Base-by-base conservation (phyloP, 2,797 vertebrate genomes). In the Naso thynnoides region DNA sequence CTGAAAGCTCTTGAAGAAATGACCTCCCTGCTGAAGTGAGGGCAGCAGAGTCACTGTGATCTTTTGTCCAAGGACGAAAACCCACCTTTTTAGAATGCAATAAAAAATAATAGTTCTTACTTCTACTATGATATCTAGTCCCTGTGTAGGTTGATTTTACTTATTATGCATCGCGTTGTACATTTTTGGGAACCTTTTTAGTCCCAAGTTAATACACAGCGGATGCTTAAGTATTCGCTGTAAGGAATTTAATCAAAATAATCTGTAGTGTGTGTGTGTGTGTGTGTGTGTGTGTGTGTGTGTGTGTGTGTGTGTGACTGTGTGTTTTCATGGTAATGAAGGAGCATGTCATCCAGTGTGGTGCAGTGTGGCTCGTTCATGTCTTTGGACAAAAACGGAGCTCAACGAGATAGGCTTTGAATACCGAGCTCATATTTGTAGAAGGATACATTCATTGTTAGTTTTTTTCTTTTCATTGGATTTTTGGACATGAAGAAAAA, bases 401-500 rank as follows among this genome's bases (percentile, higher is more conserved):
- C 10, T 48, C 21, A n/a, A 2, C 60, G 0, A 2, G 27, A 53
- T 0, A 24, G 23, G 16, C 24, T 65, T 48, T 61, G 8, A 23
- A 29, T 47, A n/a, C 2, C 8, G 14, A 24, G 26, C 3, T 8
- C 16, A 18, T 24, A 27, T 13, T 54, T 29, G 5, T 5, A 6
- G 31, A 5, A 5, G 31, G 16, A 59, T 26, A 16, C 24, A 45
- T 39, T 41, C 3, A 6, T 41, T 13, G 23, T 63, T 52, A 2
- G 0, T 38, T 26, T 33, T 23, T 11, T 19, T 19, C 1, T 33
- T 52, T 78, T 47, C 1, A 3, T 45, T 6, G 16, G 4, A 52
- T 67, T 55, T 79, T 48, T 68, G 53, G 33, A 42, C 64, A 52
- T 21, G 14, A 16, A 62, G 8, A 57, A 49, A 72, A 55, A 63